phyloP scores from a whole-genome alignment of 2,888 invertebrate species.

The Noctua comes region DNA sequence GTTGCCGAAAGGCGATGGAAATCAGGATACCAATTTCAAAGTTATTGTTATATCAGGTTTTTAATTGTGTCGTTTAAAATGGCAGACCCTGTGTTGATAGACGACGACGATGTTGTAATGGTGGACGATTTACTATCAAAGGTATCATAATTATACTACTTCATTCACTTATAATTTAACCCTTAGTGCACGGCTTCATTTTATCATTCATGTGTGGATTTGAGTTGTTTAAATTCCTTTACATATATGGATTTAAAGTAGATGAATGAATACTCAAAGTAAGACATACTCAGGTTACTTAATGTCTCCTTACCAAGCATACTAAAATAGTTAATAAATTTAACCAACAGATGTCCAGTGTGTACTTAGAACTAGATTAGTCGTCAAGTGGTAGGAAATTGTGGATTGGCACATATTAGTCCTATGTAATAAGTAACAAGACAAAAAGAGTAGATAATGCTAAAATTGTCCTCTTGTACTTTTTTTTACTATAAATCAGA shows the following conservation, averaged over 20 bases:
- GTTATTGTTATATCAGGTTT: background rate
- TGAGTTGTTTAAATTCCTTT: background rate
- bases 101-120: slow-evolving; percentile 56
- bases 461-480: background rate
- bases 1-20: background rate
- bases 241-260: background rate
- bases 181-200: background rate
- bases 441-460: background rate
- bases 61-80: slow-evolving; percentile 26
- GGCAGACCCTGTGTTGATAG: slow-evolving; percentile 40
- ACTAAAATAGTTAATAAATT: background rate
- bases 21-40: background rate
- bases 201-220: too few species aligned
- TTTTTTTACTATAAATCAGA: background rate
- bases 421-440: background rate
- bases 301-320: background rate
- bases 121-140: slow-evolving; percentile 27
- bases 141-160: background rate
- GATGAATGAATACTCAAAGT: background rate
- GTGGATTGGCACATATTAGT: background rate
- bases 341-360: background rate
- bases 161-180: background rate
- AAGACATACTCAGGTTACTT: background rate
- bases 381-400: background rate
- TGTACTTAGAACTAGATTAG: background rate